Evolutionary conservation across 2,888 invertebrate genomes (phyloP).

Genomic region (Lampropteryx suffumata): DNA sequence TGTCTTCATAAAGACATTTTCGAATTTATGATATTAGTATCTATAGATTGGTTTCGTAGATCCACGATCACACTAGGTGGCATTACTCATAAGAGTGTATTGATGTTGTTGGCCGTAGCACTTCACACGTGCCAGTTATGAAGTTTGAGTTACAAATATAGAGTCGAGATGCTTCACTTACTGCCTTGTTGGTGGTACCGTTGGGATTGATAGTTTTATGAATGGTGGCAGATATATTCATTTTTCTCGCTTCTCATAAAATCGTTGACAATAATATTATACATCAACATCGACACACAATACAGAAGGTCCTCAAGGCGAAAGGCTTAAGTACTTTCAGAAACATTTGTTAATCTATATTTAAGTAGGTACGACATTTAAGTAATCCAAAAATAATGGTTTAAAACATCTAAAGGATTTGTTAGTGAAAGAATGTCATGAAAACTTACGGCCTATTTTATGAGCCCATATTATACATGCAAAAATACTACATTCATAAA

Average conservation of each 20-base stretch:
- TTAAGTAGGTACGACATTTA: too few species aligned
- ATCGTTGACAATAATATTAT: too few species aligned
- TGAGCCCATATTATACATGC: neutral
- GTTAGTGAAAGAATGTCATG: too few species aligned
- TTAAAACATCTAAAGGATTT: too few species aligned
- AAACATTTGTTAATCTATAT: too few species aligned
- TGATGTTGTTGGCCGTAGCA: slow-evolving; percentile 72
- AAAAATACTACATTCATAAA: slow-evolving; percentile 18
- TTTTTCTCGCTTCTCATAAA: neutral
- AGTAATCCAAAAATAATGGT: too few species aligned
- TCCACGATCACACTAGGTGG: slow-evolving; percentile 61
- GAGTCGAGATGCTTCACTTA: slow-evolving; percentile 68
- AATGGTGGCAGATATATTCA: neutral
- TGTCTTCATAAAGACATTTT: too few species aligned
- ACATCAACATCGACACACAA: too few species aligned
- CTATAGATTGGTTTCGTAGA: slow-evolving; percentile 13
- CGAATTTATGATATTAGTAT: too few species aligned
- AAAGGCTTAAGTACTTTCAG: too few species aligned
- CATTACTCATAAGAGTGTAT: slow-evolving; percentile 65
- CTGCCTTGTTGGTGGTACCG: slow-evolving; percentile 30
- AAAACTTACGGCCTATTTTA: too few species aligned
- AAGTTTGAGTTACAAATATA: slow-evolving; percentile 70
- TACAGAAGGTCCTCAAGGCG: too few species aligned
- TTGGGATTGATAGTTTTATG: slow-evolving; percentile 6
- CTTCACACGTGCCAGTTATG: slow-evolving; percentile 70